Evolutionary conservation across 1,140 invertebrate genomes (phyloP), one percentile per base, ranked within the genome.

Genomic region (Sarcophaga bullata): DNA sequence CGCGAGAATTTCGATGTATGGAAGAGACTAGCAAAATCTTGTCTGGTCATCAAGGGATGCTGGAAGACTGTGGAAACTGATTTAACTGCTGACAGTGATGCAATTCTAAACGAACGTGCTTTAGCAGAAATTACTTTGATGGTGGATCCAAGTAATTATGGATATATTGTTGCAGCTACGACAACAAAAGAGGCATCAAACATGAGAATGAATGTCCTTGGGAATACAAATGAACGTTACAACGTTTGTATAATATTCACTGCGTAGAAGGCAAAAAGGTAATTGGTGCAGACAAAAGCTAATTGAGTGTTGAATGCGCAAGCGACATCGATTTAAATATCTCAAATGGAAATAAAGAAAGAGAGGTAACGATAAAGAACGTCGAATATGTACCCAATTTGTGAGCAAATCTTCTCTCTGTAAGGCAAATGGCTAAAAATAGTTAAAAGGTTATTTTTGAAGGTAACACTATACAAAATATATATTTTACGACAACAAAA

Each of bases 151-250:
- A 52, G 47, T 80, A 80, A 80, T 7, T 80, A 15, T 19, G 47
- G 2, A 37, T 47, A 52, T 7, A 80, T 80, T 49, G 76, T 47
- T 3, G 48, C 76, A 19, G 11, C 25, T 47, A 50, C 8, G 13
- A 84, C 84, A 7, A 83, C 86, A 50, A 86, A 86, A 84, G 76
- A 84, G 54, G 86, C 86, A 58, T 87, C 86, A 85, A 73, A 80
- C 54, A 83, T 81, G 73, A 72, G 87, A 13, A 80, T 81, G 52
- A 82, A 82, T 75, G 82, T 84, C 37, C 85, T 84, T 81, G 83
- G 85, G 80, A 85, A 87, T 47, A 83, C 25, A 52, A 52, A 52
- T 10, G 8, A 10, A 52, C 8, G 8, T 6, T 52, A 52, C 9
- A 52, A 8, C 15, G 49, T 47, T 6, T 76, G 0, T 48, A 46